Evolutionary conservation across 2,888 invertebrate species (phyloP), one percentile per base, ranked within the genome.

Genomic region (Caenorhabditis sp.): DNA sequence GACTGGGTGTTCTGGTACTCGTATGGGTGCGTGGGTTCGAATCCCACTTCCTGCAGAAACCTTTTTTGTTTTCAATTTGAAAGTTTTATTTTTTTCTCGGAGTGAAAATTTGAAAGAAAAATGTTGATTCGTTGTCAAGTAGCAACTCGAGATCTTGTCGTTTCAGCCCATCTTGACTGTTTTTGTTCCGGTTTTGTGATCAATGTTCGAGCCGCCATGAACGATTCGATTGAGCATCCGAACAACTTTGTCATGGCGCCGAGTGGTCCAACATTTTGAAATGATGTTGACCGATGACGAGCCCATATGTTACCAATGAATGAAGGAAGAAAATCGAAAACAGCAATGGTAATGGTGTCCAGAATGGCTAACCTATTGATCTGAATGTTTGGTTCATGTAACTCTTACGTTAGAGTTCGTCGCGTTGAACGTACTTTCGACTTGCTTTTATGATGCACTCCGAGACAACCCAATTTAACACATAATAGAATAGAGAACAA

Each of bases 201-300:
- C 12, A 65, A 21, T 1, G 64, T 61, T n/a, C 55, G 43, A 12
- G 17, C 59, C 0, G 63, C 60, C 5, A 69, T 12, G 21, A 24
- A 53, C 1, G 69, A 63, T 49, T 69, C 69, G 17, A 63, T 49
- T 8, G 63, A 59, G 19, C 69, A 69, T 2, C 69, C 69, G 5
- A 69, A 50, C 14, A 54, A 1, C 57, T 69, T 69, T 0, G 57
- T n/a, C 0, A 57, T 63, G 8, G 60, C 60, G n/a, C 59, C 59
- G 21, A 64, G 64, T 2, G 69, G 69, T 8, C 69, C 69, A 31
- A 69, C 58, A 49, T 63, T 64, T 63, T 69, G 51, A 2, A 51
- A 19, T 23, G 17, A 8, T 2, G 19, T 10, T 8, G 8, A 69
- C 55, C 24, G 51, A 58, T 17, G 54, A 57, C 10, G 51, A 27